Conservation (phyloP, 30 jellyfish, hydroid and myxozoan species). For the Pseudorhiza aurosa region DNA sequence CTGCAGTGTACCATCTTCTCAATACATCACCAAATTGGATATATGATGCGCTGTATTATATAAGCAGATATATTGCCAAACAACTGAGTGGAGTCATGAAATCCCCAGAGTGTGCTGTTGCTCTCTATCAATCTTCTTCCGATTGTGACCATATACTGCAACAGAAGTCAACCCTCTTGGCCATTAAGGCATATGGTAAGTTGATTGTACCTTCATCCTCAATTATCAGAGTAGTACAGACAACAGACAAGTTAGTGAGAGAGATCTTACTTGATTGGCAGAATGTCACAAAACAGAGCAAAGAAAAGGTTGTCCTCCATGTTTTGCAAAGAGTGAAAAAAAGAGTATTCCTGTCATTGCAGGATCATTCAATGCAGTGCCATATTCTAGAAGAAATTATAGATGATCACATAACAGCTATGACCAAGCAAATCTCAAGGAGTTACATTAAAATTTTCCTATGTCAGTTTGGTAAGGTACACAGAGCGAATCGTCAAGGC, state of each 20-base stretch:
- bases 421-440: not conserved
- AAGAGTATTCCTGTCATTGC: not conserved
- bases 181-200: slow-evolving; percentile 23
- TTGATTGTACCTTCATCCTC: slow-evolving; percentile 25
- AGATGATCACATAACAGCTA: not conserved
- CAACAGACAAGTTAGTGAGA: slow-evolving; percentile 15
- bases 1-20: not conserved
- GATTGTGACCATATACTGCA: not conserved
- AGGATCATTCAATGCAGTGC: slow-evolving; percentile 5
- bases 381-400: not conserved
- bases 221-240: slow-evolving; percentile 14
- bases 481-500: slow-evolving; percentile 5
- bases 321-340: slow-evolving; percentile 4
- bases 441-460: not conserved
- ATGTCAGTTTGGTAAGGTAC: slow-evolving; percentile 7
- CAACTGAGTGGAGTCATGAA: slow-evolving; percentile 2
- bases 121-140: slow-evolving; percentile 13
- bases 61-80: slow-evolving; percentile 25
- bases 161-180: slow-evolving; percentile 29
- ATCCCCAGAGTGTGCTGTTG: slow-evolving; percentile 39
- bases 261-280: slow-evolving; percentile 19
- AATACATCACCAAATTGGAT: slow-evolving; percentile 5
- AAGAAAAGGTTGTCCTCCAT: slow-evolving; percentile 8
- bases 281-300: not conserved
- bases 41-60: slow-evolving; percentile 21